phyloP scores from a whole-genome alignment of 2,888 invertebrate genomes.

The Syrphus vitripennis region DNA sequence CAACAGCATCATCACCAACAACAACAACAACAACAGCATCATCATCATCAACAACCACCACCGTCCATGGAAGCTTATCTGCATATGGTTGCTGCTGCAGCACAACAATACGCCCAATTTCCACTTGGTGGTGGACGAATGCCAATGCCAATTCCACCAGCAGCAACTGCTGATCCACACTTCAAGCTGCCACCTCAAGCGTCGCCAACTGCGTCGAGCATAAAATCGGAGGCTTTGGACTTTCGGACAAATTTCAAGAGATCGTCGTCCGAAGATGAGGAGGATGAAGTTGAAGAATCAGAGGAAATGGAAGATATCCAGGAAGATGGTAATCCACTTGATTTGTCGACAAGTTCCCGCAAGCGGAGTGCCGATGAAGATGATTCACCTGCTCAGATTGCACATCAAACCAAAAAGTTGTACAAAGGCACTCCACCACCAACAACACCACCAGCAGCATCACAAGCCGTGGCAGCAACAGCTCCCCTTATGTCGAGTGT shows the following conservation, averaged over 20 bases:
- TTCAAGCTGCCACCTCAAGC: conserved; percentile 80
- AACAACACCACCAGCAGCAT: conserved; percentile 84
- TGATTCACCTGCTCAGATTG: conserved; percentile 81
- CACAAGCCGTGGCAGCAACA: conserved; percentile 81
- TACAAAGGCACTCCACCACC: conserved; percentile 84
- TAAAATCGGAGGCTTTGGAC: conserved; percentile 87
- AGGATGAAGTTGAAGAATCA: conserved; percentile 83
- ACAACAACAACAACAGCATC: conserved; percentile 81
- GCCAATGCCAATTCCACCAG: conserved; percentile 85
- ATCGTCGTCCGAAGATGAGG: conserved; percentile 81
- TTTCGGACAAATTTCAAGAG: conserved; percentile 89
- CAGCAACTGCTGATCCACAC: conserved; percentile 82
- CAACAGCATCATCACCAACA: conserved; percentile 83
- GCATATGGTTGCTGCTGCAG: conserved; percentile 86
- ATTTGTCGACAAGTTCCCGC: conserved; percentile 90
- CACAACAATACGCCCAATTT: conserved; percentile 87
- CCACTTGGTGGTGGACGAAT: conserved; percentile 83
- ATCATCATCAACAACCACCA: conserved; percentile 82
- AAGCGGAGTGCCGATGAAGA: conserved; percentile 87
- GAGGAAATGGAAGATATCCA: conserved; percentile 84
- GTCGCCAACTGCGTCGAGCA: conserved; percentile 82
- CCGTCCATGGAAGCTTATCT: conserved; percentile 93
- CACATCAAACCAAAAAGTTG: conserved; percentile 76
- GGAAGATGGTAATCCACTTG: conserved; percentile 85
- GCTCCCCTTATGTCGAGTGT: conserved; percentile 90